phyloP scores from a whole-genome alignment of 1,140 invertebrate species.

The Archegozetes longisetosus region DNA sequence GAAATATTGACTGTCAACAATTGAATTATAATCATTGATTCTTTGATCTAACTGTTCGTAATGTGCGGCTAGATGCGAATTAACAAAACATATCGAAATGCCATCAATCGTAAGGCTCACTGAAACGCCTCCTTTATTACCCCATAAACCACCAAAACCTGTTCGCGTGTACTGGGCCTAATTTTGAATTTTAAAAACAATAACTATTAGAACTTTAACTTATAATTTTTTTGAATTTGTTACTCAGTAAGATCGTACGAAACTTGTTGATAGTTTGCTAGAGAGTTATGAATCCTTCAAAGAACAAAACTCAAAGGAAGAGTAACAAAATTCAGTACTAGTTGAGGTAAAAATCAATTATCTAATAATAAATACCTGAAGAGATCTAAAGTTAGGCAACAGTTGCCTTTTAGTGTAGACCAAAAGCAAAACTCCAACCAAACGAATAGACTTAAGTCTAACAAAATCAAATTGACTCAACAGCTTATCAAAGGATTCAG shows the following conservation, averaged over 20 bases:
- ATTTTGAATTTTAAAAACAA: neutral
- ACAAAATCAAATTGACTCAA: slow-evolving; percentile 16
- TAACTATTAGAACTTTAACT: neutral
- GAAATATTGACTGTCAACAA: slow-evolving; percentile 37
- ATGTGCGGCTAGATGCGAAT: slow-evolving; percentile 73
- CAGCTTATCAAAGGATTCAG: slow-evolving; percentile 2
- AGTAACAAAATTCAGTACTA: neutral
- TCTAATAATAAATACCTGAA: slow-evolving; percentile 69
- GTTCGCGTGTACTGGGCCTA: slow-evolving; percentile 65
- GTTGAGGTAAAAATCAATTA: slow-evolving; percentile 41
- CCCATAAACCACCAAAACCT: slow-evolving; percentile 70
- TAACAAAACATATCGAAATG: slow-evolving; percentile 67
- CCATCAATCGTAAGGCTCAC: slow-evolving; percentile 69
- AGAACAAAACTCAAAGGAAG: too few species aligned
- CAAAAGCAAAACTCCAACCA: slow-evolving; percentile 42
- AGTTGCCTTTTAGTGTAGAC: slow-evolving; percentile 59
- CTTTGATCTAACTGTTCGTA: slow-evolving; percentile 59
- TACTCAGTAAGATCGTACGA: neutral
- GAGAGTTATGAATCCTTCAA: too few species aligned
- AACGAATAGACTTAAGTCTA: slow-evolving; percentile 20
- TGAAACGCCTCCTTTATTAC: slow-evolving; percentile 84
- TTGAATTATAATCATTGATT: slow-evolving; percentile 67
- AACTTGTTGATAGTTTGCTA: too few species aligned
- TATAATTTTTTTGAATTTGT: neutral
- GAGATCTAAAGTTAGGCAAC: slow-evolving; percentile 46